These are phyloP conservation scores for Stenopsyche tienmushanensis DNA, from an alignment of 1,140 invertebrate species.

Conservation along the genomic window DNA sequence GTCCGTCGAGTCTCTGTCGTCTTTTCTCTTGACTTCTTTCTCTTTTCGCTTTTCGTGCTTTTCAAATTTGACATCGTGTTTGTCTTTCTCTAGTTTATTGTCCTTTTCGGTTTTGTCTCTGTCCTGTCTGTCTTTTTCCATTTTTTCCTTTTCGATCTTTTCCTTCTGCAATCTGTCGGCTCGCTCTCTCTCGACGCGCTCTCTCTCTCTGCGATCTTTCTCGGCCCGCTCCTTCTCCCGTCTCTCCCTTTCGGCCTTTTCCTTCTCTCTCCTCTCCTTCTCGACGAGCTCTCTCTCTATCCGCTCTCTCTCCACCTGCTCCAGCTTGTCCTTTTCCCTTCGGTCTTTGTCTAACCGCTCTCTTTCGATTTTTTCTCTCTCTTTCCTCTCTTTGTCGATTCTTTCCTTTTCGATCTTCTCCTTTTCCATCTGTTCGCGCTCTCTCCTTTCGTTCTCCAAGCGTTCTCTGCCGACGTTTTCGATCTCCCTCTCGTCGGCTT, in stretches of 20 bases:
- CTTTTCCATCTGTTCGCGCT: slow-evolving; percentile 53
- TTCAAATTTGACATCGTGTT: slow-evolving; percentile 41
- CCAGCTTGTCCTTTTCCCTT: slow-evolving; percentile 44
- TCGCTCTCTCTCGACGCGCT: slow-evolving; percentile 44
- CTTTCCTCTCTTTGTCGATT: slow-evolving; percentile 32
- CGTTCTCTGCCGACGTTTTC: slow-evolving; percentile 50
- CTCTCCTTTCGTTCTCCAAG: slow-evolving; percentile 52
- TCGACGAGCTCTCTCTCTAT: slow-evolving; percentile 41
- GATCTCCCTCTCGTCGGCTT: slow-evolving; percentile 49
- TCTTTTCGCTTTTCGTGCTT: slow-evolving; percentile 38
- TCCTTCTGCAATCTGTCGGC: slow-evolving; percentile 44
- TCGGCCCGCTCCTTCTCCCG: slow-evolving; percentile 44
- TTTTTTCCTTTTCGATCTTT: slow-evolving; percentile 31
- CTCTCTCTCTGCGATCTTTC: slow-evolving; percentile 47
- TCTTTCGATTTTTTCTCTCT: slow-evolving; percentile 36
- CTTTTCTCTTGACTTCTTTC: slow-evolving; percentile 36
- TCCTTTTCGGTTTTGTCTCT: slow-evolving; percentile 50
- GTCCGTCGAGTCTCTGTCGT: slow-evolving; percentile 29
- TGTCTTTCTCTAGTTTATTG: slow-evolving; percentile 48
- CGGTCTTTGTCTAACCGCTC: slow-evolving; percentile 45
- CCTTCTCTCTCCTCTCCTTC: slow-evolving; percentile 39
- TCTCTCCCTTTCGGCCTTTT: slow-evolving; percentile 44
- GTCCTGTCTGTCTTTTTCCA: slow-evolving; percentile 54
- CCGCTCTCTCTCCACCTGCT: slow-evolving; percentile 27
- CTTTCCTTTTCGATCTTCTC: slow-evolving; percentile 43